Percentiles rank a stretch among this genome's conserved stretches.
Conservation (phyloP, 1,140 invertebrate genomes). For the Solenopsis invicta region DNA sequence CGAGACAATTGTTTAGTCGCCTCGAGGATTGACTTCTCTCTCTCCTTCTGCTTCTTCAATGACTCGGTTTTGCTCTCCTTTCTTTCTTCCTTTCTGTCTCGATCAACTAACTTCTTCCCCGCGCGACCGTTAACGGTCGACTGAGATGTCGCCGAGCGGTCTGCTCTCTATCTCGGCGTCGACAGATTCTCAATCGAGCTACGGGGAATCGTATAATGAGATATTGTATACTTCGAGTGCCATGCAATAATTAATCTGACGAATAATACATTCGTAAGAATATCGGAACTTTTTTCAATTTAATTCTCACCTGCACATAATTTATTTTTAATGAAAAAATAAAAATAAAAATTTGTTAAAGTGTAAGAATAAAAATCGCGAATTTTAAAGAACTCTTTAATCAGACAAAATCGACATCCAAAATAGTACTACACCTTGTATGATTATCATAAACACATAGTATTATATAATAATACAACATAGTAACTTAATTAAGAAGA, state of each 20-base stretch:
- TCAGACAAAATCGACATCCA: not conserved
- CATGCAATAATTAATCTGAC: not conserved
- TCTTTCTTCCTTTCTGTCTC: not conserved
- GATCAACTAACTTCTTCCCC: constrained; percentile 22
- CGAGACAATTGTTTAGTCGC: constrained; percentile 80
- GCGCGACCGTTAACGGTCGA: constrained; percentile 74
- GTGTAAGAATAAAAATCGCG: not conserved
- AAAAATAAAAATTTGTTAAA: too few species aligned
- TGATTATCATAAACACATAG: not conserved
- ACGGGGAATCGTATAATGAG: constrained; percentile 43
- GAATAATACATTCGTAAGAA: not conserved
- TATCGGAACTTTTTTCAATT: not conserved
- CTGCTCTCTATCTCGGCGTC: constrained; percentile 29
- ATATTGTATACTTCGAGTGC: constrained; percentile 7
- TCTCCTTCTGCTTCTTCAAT: constrained; percentile 67
- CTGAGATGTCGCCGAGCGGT: constrained; percentile 18
- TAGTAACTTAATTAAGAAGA: not conserved
- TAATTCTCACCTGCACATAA: not conserved
- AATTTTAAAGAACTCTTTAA: not conserved
- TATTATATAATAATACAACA: not conserved
- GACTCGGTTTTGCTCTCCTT: constrained; percentile 26
- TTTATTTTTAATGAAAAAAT: not conserved
- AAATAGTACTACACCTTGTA: not conserved
- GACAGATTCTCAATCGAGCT: constrained; percentile 44
- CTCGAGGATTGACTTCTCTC: constrained; percentile 75